phyloP scores from a whole-genome alignment of 2,797 vertebrate genomes.

The Gymnopithys bicolor region DNA sequence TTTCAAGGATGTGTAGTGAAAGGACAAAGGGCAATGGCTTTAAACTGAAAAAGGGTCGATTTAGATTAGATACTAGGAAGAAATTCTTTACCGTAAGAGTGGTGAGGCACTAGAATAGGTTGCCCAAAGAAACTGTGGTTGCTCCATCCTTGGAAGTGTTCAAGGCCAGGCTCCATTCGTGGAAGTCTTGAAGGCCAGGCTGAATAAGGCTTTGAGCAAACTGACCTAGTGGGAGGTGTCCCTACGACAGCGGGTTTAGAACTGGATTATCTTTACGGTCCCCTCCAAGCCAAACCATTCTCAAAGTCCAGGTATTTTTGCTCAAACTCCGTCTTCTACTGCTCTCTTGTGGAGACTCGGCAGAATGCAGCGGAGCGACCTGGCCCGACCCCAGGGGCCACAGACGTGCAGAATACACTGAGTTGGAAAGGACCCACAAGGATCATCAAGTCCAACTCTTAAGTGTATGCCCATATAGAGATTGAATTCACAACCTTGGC shows the following conservation, averaged over 20 bases:
- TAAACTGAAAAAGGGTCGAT: neutral
- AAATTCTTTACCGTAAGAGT: neutral
- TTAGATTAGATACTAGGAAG: neutral
- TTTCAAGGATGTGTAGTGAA: neutral
- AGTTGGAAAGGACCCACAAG: neutral
- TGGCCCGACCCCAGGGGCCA: neutral
- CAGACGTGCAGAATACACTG: neutral
- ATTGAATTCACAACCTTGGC: neutral
- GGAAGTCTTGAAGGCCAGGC: neutral
- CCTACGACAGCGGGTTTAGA: neutral
- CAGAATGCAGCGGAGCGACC: neutral
- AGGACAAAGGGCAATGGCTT: neutral
- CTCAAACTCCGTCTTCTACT: neutral
- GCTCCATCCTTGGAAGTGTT: neutral
- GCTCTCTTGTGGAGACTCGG: neutral
- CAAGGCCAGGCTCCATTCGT: neutral
- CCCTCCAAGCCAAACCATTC: neutral
- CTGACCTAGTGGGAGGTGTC: neutral
- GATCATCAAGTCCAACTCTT: neutral
- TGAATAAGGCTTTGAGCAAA: neutral
- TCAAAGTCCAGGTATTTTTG: accelerated
- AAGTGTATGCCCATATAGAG: neutral
- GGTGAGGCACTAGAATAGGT: neutral
- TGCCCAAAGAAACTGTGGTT: neutral
- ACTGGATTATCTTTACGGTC: accelerated